Percentiles rank a stretch among this genome's conserved stretches.
phyloP scores from a whole-genome alignment of 2,113 vertebrate species.

The Halichoerus grypus region DNA sequence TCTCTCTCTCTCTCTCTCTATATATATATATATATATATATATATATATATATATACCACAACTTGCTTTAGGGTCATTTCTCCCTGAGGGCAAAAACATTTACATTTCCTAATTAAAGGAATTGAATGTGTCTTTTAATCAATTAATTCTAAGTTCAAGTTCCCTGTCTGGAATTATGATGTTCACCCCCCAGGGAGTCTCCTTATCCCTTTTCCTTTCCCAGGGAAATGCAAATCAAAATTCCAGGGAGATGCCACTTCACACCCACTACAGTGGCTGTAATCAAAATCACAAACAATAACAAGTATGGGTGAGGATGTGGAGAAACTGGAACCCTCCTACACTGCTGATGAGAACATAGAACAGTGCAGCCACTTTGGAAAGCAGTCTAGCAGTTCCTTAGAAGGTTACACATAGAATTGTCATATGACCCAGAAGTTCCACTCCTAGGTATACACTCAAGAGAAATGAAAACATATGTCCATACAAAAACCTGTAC shows the following conservation, averaged over 20 bases:
- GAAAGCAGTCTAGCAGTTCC: background rate
- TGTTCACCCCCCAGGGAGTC: background rate
- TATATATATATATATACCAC: background rate
- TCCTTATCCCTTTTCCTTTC: background rate
- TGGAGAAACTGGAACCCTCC: background rate
- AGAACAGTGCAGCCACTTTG: too few species aligned
- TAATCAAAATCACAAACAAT: background rate
- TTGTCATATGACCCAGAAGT: background rate
- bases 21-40: too few species aligned
- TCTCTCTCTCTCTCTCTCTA: too few species aligned
- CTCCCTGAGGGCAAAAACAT: background rate
- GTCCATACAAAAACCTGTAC: background rate
- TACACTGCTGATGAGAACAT: background rate
- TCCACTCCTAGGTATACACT: background rate
- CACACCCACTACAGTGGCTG: background rate
- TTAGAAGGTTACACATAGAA: background rate
- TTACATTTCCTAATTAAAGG: background rate
- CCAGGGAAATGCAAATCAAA: background rate
- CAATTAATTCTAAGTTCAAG: background rate
- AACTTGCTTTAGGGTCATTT: slow-evolving; percentile 9
- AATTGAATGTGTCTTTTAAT: background rate
- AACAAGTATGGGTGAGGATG: background rate
- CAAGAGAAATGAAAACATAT: background rate
- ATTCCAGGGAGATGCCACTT: background rate
- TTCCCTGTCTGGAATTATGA: background rate